Evolutionary conservation across 2,113 vertebrate species (phyloP).

Genomic region (Ascaphus truei): DNA sequence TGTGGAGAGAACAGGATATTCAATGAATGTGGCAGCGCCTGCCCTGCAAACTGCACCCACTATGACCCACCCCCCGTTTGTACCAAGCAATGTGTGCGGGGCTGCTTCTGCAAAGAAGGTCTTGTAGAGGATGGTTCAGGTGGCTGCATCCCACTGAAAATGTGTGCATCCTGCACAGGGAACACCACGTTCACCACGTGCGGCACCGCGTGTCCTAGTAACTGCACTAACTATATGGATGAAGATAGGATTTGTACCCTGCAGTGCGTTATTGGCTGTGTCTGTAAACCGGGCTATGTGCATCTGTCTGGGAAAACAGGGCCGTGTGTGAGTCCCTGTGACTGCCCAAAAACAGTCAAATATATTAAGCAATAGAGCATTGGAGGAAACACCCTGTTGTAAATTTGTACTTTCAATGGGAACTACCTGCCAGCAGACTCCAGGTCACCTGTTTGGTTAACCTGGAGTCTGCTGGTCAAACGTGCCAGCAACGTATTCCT

Average conservation of each 20-base stretch:
- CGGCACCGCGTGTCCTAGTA: background rate
- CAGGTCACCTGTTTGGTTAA: too few relatives aligned
- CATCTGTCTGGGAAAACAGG: background rate
- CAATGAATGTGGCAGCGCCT: background rate
- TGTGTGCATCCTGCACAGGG: background rate
- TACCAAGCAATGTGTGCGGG: background rate
- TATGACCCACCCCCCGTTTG: background rate
- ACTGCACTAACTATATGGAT: background rate
- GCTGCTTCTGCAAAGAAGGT: slow-evolving; percentile 1
- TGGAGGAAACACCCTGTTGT: too few relatives aligned
- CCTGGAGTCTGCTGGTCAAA: too few relatives aligned
- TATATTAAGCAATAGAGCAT: too few relatives aligned
- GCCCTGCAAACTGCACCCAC: background rate
- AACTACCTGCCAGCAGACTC: too few relatives aligned
- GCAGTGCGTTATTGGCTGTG: background rate
- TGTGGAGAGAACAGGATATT: background rate
- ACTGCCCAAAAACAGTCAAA: background rate
- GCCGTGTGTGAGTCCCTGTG: background rate
- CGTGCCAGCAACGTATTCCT: too few relatives aligned
- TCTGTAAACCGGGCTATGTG: background rate
- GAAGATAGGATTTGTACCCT: rapidly evolving
- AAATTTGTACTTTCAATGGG: too few relatives aligned
- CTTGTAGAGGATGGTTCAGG: background rate
- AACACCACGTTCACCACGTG: background rate
- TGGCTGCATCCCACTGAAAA: background rate